A percentile compares a stretch with the other conserved stretches of the same genome.
Evolutionary conservation across 2,888 invertebrate genomes (phyloP).

Genomic region (Enchytraeus crypticus): DNA sequence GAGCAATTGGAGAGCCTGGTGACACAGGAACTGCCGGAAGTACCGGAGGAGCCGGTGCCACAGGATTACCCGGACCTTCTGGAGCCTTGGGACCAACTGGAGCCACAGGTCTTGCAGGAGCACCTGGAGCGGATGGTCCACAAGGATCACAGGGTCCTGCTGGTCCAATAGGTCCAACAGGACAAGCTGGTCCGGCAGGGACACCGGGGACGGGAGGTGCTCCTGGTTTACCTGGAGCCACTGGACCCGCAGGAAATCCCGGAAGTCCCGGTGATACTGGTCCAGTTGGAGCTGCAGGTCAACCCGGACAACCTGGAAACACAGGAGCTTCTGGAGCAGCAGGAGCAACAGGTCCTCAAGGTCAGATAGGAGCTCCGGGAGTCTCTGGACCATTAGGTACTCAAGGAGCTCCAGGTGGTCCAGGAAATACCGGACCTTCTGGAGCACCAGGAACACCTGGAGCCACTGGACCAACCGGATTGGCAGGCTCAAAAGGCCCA

Average conservation of each 20-base stretch:
- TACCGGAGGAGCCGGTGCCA: conserved; percentile 10
- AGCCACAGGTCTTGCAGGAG: conserved; percentile 23
- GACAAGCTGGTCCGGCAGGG: conserved; percentile 42
- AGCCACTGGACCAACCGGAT: conserved; percentile 2
- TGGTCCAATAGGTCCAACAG: conserved; percentile 13
- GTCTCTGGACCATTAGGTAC: conserved; percentile 6
- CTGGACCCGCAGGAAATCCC: conserved; percentile 8
- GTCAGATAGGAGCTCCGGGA: conserved; percentile 1
- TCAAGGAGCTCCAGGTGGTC: conserved; percentile 10
- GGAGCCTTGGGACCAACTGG: conserved; percentile 15
- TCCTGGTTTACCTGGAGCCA: conserved; percentile 2
- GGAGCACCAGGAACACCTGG: conserved; percentile 10
- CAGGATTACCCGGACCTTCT: conserved; percentile 9
- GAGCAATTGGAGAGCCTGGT: conserved; percentile 6
- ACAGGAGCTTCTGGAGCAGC: conserved; percentile 19
- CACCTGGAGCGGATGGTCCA: conserved; percentile 57
- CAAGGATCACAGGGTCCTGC: conserved; percentile 53
- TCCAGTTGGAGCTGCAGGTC: conserved; percentile 12
- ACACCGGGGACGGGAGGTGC: background rate
- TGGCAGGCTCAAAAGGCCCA: conserved; percentile 7
- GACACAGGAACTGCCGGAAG: conserved; percentile 6
- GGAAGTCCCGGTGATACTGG: conserved; percentile 21
- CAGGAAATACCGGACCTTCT: conserved; percentile 8
- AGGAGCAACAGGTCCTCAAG: conserved; percentile 15
- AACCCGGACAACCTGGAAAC: conserved; percentile 19